A percentile compares a stretch with the other conserved stretches of the same genome.
Evolutionary conservation across 1,140 invertebrate species (phyloP).

Genomic region (Asbolus verrucosus): DNA sequence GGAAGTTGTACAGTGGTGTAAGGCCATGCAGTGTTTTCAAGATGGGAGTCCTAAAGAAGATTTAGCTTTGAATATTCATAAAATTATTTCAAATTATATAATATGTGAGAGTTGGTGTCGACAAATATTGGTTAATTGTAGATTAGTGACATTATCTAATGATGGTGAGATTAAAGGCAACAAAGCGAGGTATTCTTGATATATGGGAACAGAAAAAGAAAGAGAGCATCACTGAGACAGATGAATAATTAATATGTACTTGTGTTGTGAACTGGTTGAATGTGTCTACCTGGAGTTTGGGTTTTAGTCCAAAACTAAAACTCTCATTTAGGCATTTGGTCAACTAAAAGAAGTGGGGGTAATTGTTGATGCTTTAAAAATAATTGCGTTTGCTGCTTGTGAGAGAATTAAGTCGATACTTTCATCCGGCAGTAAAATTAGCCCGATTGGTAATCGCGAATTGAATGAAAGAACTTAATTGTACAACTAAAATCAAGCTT

Average conservation of each 20-base stretch:
- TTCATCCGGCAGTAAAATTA: constrained; percentile 15
- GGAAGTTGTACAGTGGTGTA: no score
- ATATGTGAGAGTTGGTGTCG: constrained; percentile 1
- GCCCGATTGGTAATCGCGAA: constrained; percentile 39
- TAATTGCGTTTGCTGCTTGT: not conserved
- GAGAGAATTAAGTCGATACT: constrained; percentile 10
- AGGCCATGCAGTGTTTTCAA: no score
- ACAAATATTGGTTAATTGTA: constrained; percentile 24
- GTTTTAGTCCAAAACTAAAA: constrained; percentile 21
- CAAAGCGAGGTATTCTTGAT: constrained; percentile 15
- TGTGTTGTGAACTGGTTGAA: constrained; percentile 31
- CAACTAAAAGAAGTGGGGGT: constrained; percentile 3
- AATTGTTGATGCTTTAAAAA: constrained; percentile 20
- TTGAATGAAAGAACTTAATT: constrained; percentile 42
- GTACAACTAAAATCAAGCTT: constrained; percentile 42
- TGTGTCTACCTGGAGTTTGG: constrained; percentile 20
- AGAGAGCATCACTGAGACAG: constrained; percentile 9
- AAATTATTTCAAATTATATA: constrained; percentile 1
- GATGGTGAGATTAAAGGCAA: constrained; percentile 18
- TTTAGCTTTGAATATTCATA: constrained; percentile 1
- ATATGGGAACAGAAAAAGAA: constrained; percentile 15
- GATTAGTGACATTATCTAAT: constrained; percentile 11
- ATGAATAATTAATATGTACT: constrained; percentile 39
- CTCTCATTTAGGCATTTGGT: constrained; percentile 30
- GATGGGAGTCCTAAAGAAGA: not conserved